Base-by-base conservation (phyloP, 2,797 vertebrate species). In the Thalassophryne amazonica region DNA sequence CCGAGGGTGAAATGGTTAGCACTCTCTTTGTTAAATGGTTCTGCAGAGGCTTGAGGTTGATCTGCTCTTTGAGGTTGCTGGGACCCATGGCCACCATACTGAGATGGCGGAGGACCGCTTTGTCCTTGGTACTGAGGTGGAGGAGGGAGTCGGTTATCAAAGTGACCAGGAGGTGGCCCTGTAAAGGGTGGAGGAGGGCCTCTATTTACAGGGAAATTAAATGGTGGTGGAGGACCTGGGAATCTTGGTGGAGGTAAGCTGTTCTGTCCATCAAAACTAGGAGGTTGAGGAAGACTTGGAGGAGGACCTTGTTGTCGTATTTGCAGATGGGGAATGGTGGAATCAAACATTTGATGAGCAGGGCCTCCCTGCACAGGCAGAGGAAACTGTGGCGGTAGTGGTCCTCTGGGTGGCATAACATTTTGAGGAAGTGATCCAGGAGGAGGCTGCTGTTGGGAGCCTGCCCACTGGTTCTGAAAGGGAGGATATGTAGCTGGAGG, bases 171-270 rank as follows among this genome's bases (percentile, higher is more conserved):
- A 57, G 86, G 88, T 8, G 62, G 89, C 13, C 76, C 78, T 0
- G 84, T n/a, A 34, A 92, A 93, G 13, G 90, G 92, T 53, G 84
- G 82, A 42, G 81, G 87, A 15, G 93, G 94, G 24, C 91, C 94
- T 36, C 94, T 92, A 25, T 90, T 93, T 69, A 88, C 79, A 57
- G 93, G 81, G 62, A 95, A 96, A 60, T 87, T 91, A 57, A 95
- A 93, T 63, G 94, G 93, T 34, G 89, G 92, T 25, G 93, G 94
- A 1, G 91, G 95, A 16, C 83, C 86, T 40, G 83, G 78, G 38
- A 94, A 95, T 69, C 94, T 88, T 48, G 84, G 88, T 6, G 89
- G 88, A 0, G 85, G 75, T 18, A 92, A 83, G 12, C 69, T 91
- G 57, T 84, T 89, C 46, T 92, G 92, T 36, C 89, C 93, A 28